Conservation (phyloP, 2,113 vertebrate species). For the Pelusios castaneus region DNA sequence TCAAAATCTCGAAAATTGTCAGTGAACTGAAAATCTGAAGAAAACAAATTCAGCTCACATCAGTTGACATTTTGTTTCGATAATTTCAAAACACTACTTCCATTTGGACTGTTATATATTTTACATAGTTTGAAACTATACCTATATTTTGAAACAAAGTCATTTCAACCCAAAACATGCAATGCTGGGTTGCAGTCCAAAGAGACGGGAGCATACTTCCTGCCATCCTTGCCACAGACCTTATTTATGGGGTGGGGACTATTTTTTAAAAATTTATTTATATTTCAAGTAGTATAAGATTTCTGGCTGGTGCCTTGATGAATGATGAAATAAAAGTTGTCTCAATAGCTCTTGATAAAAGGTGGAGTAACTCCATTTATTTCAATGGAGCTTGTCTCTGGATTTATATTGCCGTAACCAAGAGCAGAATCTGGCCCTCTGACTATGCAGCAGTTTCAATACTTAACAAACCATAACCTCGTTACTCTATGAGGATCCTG, state of each 20-base stretch:
- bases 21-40: too few relatives aligned
- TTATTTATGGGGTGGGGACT: not conserved
- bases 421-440: not conserved
- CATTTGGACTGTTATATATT: too few relatives aligned
- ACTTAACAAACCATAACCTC: not conserved
- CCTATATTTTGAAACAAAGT: too few relatives aligned
- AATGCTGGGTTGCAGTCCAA: not conserved
- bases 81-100: too few relatives aligned
- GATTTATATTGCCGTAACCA: not conserved
- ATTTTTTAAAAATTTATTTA: conserved; percentile 27
- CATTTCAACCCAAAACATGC: too few relatives aligned
- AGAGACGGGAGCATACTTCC: not conserved
- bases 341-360: conserved; percentile 25
- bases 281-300: conserved; percentile 28
- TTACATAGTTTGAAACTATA: too few relatives aligned
- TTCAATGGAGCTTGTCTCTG: not conserved
- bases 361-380: not conserved
- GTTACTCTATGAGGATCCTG: not conserved
- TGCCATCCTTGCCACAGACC: not conserved
- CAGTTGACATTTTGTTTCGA: too few relatives aligned
- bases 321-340: conserved; percentile 44
- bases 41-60: too few relatives aligned
- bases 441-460: not conserved
- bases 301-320: conserved; percentile 10
- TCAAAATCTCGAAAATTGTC: too few relatives aligned